Evolutionary conservation across 2,888 invertebrate genomes (phyloP).

Genomic region (Choristoneura rosaceana): DNA sequence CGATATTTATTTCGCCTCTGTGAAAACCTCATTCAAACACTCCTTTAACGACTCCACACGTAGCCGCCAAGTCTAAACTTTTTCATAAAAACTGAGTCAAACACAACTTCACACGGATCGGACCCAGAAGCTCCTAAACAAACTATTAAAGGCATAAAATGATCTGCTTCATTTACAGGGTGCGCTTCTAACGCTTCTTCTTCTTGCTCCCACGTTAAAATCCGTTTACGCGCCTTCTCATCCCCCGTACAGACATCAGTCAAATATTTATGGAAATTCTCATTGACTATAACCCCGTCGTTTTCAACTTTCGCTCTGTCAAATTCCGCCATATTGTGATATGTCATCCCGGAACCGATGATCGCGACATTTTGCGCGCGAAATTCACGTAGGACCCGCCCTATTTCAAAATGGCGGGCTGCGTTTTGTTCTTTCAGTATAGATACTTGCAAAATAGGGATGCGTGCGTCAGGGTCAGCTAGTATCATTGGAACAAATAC

Average conservation of each 20-base stretch:
- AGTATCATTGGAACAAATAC: slow-evolving; percentile 67
- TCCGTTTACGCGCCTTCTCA: slow-evolving; percentile 41
- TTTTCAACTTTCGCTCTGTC: slow-evolving; percentile 35
- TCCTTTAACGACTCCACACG: slow-evolving; percentile 51
- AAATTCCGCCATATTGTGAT: slow-evolving; percentile 56
- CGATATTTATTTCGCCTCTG: no score
- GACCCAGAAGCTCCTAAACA: slow-evolving; percentile 57
- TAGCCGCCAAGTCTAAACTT: slow-evolving; percentile 59
- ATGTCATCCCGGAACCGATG: slow-evolving; percentile 63
- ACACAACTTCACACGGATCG: slow-evolving; percentile 51
- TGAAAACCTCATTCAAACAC: no score
- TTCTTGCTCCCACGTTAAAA: slow-evolving; percentile 52
- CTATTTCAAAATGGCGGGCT: slow-evolving; percentile 55
- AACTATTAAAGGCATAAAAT: slow-evolving; percentile 64
- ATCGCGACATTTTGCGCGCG: slow-evolving; percentile 58
- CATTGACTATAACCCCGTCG: slow-evolving; percentile 48
- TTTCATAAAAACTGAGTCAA: slow-evolving; percentile 49
- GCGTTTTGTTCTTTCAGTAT: slow-evolving; percentile 59
- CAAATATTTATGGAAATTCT: slow-evolving; percentile 51
- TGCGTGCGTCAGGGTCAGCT: slow-evolving; percentile 60
- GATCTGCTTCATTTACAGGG: slow-evolving; percentile 57
- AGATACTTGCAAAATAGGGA: slow-evolving; percentile 62
- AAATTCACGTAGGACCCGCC: slow-evolving; percentile 56
- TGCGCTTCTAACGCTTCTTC: slow-evolving; percentile 53
- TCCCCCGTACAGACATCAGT: slow-evolving; percentile 50